Evolutionary conservation across 2,113 vertebrate species (phyloP), one percentile per base, ranked within the genome.

Genomic region (Misgurnus anguillicaudatus): DNA sequence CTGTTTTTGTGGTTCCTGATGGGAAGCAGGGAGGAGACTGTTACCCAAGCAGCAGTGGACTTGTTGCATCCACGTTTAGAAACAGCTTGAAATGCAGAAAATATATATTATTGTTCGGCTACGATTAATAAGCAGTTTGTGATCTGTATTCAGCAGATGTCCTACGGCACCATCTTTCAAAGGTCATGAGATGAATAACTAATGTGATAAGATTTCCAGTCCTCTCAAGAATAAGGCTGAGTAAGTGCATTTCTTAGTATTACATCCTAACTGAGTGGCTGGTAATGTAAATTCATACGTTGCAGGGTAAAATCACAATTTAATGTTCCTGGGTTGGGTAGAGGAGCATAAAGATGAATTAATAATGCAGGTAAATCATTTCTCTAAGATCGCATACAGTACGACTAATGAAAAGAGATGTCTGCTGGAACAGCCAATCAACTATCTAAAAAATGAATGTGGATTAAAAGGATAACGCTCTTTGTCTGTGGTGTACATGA

Each of bases 141-240:
- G 38, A 42, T 73, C 70, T 71, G 53, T 21, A 58, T 58, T 58
- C 57, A 61, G 42, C 16, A 47, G 19, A 74, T 62, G 39, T 74
- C 19, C 19, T 16, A 60, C 19, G 5, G 42, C 31, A 61, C 39
- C 41, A n/a, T 31, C 41, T 63, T 64, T 24, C 17, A 64, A 76
- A 64, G 61, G 61, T 51, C 73, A 64, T 3, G 0, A 63, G 45
- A 76, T 76, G n/a, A 76, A 76, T 53, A 64, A 51, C 72, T 51
- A 63, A 60, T n/a, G 21, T 61, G 6, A 45, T 31, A 62, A 62
- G 57, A 42, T 41, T 41, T 58, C 3, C 24, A 75, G 58, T 75
- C 72, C 21, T 76, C 61, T 76, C 24, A 51, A 64, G 61, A 76
- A 76, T 21, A 7, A n/a, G 10, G 42, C 73, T 75, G 61, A 75